Evolutionary conservation across 2,797 vertebrate species (phyloP).

Genomic region (Morelia viridis): DNA sequence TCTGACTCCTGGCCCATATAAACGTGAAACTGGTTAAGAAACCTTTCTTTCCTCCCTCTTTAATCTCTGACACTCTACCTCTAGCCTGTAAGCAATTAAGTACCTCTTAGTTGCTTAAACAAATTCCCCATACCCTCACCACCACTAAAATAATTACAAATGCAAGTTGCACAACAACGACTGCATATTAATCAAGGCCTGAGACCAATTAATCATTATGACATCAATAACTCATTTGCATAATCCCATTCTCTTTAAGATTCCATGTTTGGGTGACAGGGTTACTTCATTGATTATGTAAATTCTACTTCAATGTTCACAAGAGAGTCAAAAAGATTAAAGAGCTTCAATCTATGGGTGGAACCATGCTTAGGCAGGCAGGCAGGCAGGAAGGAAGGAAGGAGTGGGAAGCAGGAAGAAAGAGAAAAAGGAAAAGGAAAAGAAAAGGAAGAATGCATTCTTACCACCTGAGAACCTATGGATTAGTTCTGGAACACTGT

Average conservation of each 20-base stretch:
- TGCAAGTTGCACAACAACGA: constrained; percentile 87
- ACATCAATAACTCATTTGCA: constrained; percentile 98
- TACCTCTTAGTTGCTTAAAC: constrained; percentile 89
- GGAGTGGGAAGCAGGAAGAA: constrained; percentile 32
- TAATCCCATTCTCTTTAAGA: constrained; percentile 95
- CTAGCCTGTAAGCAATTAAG: constrained; percentile 73
- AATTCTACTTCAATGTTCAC: constrained; percentile 89
- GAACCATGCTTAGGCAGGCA: constrained; percentile 72
- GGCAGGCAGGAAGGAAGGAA: neutral
- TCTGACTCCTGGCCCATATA: neutral
- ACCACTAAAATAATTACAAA: constrained; percentile 89
- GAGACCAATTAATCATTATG: constrained; percentile 93
- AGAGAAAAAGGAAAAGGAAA: constrained; percentile 40
- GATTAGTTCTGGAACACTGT: neutral
- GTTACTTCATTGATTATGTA: constrained; percentile 96
- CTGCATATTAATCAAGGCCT: constrained; percentile 93
- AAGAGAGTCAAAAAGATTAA: constrained; percentile 88
- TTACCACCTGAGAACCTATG: neutral
- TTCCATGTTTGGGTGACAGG: constrained; percentile 92
- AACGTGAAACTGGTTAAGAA: constrained; percentile 44
- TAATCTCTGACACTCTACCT: constrained; percentile 55
- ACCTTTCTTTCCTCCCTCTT: constrained; percentile 51
- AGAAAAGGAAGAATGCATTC: constrained; percentile 12
- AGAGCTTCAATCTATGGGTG: constrained; percentile 77
- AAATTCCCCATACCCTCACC: constrained; percentile 60